Evolutionary conservation across 2,113 vertebrate species (phyloP).

Genomic region (Anhinga anhinga): DNA sequence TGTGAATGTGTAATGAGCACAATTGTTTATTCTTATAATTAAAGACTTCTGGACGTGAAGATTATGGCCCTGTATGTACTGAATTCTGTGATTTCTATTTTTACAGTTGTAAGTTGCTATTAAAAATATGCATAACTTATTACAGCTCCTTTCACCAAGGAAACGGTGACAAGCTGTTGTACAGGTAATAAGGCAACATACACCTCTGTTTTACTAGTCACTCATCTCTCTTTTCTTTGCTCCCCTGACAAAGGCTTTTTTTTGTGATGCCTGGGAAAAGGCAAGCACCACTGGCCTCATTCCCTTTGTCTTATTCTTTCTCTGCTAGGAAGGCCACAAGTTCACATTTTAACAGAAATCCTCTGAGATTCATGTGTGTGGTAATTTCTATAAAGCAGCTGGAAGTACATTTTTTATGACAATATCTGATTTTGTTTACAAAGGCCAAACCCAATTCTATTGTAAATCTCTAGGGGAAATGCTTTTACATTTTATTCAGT

Average conservation of each 20-base stretch:
- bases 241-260: not conserved
- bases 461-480: conserved; percentile 39
- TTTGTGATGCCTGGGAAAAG: not conserved
- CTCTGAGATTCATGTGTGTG: conserved; percentile 36
- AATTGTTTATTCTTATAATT: not conserved
- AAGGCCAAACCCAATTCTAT: conserved; percentile 51
- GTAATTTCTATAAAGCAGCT: conserved; percentile 58
- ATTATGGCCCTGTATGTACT: not conserved
- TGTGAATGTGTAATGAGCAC: not conserved
- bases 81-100: not conserved
- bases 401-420: conserved; percentile 49
- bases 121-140: not conserved
- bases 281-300: not conserved
- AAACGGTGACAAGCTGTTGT: not conserved
- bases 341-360: conserved; percentile 33
- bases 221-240: not conserved
- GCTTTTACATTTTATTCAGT: conserved; percentile 71
- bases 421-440: conserved; percentile 65
- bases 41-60: not conserved
- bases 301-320: not conserved
- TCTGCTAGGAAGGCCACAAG: not conserved
- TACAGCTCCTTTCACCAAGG: not conserved
- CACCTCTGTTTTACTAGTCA: not conserved
- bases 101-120: not conserved
- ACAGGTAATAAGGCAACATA: not conserved